Evolutionary conservation across 2,888 invertebrate genomes (phyloP).

Genomic region (Pseudoips prasinana): DNA sequence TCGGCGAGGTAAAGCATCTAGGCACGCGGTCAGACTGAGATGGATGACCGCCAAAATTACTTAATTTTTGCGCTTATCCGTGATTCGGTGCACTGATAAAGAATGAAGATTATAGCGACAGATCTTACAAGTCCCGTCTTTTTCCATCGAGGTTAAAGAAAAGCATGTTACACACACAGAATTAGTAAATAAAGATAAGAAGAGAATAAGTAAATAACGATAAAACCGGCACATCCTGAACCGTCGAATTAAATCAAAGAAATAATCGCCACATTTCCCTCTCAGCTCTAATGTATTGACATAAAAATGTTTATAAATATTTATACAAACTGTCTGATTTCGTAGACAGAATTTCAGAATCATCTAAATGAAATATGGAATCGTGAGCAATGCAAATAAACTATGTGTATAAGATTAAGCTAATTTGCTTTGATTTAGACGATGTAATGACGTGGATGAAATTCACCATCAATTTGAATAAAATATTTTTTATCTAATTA

Average conservation of each 20-base stretch:
- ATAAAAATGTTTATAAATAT: constrained; percentile 10
- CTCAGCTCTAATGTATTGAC: constrained; percentile 16
- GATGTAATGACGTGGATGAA: constrained; percentile 2
- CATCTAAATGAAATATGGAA: constrained; percentile 5
- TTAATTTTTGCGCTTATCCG: too few species aligned
- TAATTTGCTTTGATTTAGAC: constrained; percentile 7
- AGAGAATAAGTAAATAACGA: too few species aligned
- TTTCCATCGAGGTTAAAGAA: too few species aligned
- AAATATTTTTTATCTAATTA: constrained; percentile 11
- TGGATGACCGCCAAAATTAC: too few species aligned
- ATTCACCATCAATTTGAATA: constrained; percentile 10
- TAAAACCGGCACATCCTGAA: too few species aligned
- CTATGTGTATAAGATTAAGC: constrained; percentile 7
- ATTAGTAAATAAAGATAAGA: too few species aligned
- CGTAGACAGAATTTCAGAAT: constrained; percentile 2
- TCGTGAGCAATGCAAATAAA: neutral
- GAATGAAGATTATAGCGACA: too few species aligned
- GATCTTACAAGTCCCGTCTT: too few species aligned
- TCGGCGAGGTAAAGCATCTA: too few species aligned
- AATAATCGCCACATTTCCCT: constrained; percentile 18
- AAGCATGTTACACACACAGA: too few species aligned
- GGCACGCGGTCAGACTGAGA: too few species aligned
- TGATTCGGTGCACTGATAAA: too few species aligned
- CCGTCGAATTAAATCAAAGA: constrained; percentile 23
- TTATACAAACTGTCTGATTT: constrained; percentile 1